These are phyloP conservation scores for Dreissena rostriformis DNA, from an alignment of 1,140 invertebrate genomes.

Conservation along the genomic window DNA sequence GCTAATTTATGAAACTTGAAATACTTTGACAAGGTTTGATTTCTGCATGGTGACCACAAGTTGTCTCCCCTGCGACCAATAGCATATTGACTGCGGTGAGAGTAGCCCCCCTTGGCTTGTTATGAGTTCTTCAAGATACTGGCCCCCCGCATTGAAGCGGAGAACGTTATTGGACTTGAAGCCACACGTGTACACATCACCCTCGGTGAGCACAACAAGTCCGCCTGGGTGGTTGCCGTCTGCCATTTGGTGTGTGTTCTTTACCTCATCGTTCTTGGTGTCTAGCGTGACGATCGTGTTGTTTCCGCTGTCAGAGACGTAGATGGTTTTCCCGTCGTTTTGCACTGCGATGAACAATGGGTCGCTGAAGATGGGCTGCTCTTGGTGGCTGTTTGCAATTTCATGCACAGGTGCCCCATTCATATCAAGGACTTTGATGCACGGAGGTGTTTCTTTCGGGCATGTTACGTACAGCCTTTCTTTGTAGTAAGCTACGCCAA, in stretches of 20 bases:
- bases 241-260: background rate
- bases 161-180: conserved; percentile 38
- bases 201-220: conserved; percentile 11
- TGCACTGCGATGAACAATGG: conserved; percentile 44
- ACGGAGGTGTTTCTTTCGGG: conserved; percentile 41
- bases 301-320: conserved; percentile 52
- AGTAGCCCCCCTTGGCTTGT: conserved; percentile 27
- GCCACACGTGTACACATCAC: conserved; percentile 36
- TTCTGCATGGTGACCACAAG: conserved; percentile 46
- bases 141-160: background rate
- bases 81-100: conserved; percentile 43
- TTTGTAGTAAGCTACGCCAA: conserved; percentile 33
- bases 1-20: conserved; percentile 12
- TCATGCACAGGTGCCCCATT: conserved; percentile 24
- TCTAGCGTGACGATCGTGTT: conserved; percentile 33
- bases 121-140: conserved; percentile 18
- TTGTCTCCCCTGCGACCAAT: conserved; percentile 2
- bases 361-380: conserved; percentile 41
- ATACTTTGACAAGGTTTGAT: conserved; percentile 44
- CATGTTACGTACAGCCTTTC: conserved; percentile 49
- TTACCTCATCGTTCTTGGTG: background rate
- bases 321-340: conserved; percentile 37
- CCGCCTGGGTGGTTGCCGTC: conserved; percentile 26
- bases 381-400: conserved; percentile 20
- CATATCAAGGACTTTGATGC: conserved; percentile 47